Percentiles rank a stretch among this genome's conserved stretches.
Conservation (phyloP, 2,797 vertebrate species). For the Danio tinwini region DNA sequence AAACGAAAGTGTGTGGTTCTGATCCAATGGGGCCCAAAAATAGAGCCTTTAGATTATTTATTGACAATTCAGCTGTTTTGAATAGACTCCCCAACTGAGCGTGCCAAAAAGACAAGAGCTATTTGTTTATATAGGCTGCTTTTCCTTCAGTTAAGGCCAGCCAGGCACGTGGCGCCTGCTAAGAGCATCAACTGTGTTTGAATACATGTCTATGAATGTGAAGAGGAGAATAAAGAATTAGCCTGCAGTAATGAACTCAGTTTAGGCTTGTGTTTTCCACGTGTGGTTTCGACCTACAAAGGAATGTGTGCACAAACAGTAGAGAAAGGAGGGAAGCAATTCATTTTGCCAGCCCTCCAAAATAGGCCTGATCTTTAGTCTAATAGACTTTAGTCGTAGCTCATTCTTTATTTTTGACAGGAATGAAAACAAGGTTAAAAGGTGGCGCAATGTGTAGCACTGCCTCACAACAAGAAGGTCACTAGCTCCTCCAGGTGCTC, state of each 20-base stretch:
- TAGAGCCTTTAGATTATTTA: conserved; percentile 31
- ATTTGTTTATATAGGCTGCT: conserved; percentile 1
- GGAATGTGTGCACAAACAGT: not conserved
- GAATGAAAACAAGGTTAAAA: not conserved
- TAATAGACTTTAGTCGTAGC: not conserved
- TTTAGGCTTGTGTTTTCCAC: not conserved
- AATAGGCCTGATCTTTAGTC: conserved; percentile 13
- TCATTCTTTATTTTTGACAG: not conserved
- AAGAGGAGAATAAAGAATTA: not conserved
- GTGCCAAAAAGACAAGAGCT: conserved; percentile 29
- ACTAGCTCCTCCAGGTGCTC: too few relatives aligned
- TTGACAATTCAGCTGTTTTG: conserved; percentile 15
- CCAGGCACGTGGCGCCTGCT: conserved; percentile 22
- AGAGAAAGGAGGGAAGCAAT: conserved; percentile 7
- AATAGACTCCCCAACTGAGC: not conserved
- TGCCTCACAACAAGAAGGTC: too few relatives aligned
- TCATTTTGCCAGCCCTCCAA: not conserved
- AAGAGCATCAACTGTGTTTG: not conserved
- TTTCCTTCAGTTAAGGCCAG: not conserved
- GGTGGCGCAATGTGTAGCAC: too few relatives aligned
- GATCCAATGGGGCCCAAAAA: not conserved
- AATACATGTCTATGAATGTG: not conserved
- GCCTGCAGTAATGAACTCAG: not conserved
- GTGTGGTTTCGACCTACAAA: not conserved
- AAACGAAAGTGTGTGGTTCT: not conserved